Evolutionary conservation across 1,140 invertebrate genomes (phyloP).

Genomic region (Drosophila parvula): DNA sequence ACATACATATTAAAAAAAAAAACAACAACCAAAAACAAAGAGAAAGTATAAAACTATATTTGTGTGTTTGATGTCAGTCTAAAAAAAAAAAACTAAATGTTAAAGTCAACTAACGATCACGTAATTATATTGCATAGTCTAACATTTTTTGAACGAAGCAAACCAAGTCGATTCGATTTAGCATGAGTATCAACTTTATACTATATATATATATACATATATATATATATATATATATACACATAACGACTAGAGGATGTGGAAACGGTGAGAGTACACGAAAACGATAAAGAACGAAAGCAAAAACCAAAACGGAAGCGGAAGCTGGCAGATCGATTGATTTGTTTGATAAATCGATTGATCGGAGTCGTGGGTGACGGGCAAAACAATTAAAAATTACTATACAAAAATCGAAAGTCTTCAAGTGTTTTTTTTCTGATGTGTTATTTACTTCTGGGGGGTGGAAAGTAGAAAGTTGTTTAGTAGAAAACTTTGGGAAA

Average conservation of each 20-base stretch:
- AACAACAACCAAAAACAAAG: slow-evolving; percentile 9
- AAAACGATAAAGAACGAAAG: slow-evolving; percentile 15
- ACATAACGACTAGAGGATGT: slow-evolving; percentile 27
- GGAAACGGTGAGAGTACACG: slow-evolving; percentile 3
- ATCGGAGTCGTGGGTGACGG: slow-evolving; percentile 46
- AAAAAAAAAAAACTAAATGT: slow-evolving; percentile 61
- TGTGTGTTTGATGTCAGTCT: slow-evolving; percentile 76
- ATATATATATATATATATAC: slow-evolving; percentile 13
- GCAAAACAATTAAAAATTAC: slow-evolving; percentile 72
- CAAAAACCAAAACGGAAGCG: slow-evolving; percentile 9
- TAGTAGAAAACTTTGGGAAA: neutral
- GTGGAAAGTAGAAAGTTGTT: neutral
- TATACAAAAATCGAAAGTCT: slow-evolving; percentile 59
- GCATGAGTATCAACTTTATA: slow-evolving; percentile 60
- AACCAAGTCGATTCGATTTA: slow-evolving; percentile 53
- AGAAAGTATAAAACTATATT: slow-evolving; percentile 56
- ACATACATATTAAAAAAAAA: slow-evolving; percentile 36
- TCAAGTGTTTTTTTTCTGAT: slow-evolving; percentile 8
- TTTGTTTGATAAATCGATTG: slow-evolving; percentile 45
- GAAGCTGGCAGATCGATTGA: slow-evolving; percentile 32
- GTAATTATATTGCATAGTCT: slow-evolving; percentile 58
- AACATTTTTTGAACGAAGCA: slow-evolving; percentile 58
- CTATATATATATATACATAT: slow-evolving; percentile 24
- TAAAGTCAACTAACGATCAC: slow-evolving; percentile 58
- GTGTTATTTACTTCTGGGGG: slow-evolving; percentile 18